Percentiles rank a stretch among this genome's conserved stretches.
phyloP scores from a whole-genome alignment of 2,113 vertebrate species.

The Tapirus terrestris region DNA sequence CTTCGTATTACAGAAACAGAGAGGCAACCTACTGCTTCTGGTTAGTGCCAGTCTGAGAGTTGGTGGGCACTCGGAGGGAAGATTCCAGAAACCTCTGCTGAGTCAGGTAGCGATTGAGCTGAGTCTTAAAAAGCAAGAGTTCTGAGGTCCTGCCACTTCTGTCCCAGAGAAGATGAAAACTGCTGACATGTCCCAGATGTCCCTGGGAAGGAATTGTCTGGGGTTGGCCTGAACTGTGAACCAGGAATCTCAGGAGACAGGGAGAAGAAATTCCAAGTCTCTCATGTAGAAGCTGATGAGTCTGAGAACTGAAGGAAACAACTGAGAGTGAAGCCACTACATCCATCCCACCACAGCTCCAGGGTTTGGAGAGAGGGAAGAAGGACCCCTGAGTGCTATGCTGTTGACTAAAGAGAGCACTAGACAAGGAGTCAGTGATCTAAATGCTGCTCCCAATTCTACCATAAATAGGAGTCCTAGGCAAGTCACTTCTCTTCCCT shows the following conservation, averaged over 20 bases:
- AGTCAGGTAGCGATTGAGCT: slow-evolving; percentile 74
- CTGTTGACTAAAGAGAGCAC: neutral
- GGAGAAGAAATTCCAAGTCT: neutral
- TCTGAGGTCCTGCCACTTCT: slow-evolving; percentile 37
- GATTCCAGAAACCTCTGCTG: slow-evolving; percentile 69
- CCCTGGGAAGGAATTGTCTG: slow-evolving; percentile 34
- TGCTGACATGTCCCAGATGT: slow-evolving; percentile 44
- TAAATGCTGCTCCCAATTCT: too few species aligned
- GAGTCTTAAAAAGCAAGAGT: slow-evolving; percentile 58
- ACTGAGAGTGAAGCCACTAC: neutral
- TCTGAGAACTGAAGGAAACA: neutral
- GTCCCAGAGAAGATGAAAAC: slow-evolving; percentile 37
- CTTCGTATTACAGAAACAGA: slow-evolving; percentile 59
- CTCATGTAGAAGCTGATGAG: neutral
- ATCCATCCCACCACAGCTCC: neutral
- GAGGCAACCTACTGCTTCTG: slow-evolving; percentile 27
- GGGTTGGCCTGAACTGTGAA: neutral
- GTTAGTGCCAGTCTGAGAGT: slow-evolving; percentile 22
- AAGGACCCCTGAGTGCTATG: neutral
- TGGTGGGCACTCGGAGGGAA: neutral
- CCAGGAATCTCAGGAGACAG: neutral
- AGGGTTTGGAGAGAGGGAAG: too few species aligned
- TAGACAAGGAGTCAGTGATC: neutral
- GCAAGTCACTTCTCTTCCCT: neutral
- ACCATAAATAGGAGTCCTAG: neutral